These are phyloP conservation scores for Momotus momota DNA, from an alignment of 2,797 vertebrate species.

Conservation along the genomic window DNA sequence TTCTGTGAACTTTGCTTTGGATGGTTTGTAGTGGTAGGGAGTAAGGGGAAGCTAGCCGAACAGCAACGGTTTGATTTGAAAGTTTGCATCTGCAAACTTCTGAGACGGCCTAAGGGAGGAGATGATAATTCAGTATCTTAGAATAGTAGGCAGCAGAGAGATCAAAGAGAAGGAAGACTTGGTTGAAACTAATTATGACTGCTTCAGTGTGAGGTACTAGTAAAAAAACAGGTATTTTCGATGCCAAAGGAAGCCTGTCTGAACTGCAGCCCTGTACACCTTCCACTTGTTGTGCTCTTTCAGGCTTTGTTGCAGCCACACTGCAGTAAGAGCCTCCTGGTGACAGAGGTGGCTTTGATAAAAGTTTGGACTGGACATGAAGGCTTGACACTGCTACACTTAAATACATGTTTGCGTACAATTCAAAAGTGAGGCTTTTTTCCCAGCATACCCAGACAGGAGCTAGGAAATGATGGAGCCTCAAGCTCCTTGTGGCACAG, in stretches of 20 bases:
- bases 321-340: neutral
- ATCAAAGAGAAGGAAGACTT: slow-evolving; percentile 60
- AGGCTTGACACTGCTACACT: neutral
- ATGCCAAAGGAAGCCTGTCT: slow-evolving; percentile 3
- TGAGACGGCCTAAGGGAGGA: slow-evolving; percentile 32
- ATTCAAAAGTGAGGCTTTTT: neutral
- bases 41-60: slow-evolving; percentile 3
- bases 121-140: slow-evolving; percentile 55
- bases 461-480: neutral
- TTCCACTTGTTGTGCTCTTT: neutral
- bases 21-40: neutral
- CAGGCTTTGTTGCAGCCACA: neutral
- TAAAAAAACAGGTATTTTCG: slow-evolving; percentile 10
- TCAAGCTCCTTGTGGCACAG: neutral
- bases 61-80: slow-evolving; percentile 32
- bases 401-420: neutral
- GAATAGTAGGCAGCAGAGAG: slow-evolving; percentile 20
- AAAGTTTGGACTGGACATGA: neutral
- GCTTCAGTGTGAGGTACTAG: slow-evolving; percentile 49
- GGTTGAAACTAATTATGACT: neutral
- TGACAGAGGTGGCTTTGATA: neutral
- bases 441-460: neutral
- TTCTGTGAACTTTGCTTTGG: neutral
- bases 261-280: neutral
- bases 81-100: slow-evolving; percentile 45